These are phyloP conservation scores for Tachystola acroxantha DNA, from an alignment of 2,888 invertebrate species.

Conservation along the genomic window DNA sequence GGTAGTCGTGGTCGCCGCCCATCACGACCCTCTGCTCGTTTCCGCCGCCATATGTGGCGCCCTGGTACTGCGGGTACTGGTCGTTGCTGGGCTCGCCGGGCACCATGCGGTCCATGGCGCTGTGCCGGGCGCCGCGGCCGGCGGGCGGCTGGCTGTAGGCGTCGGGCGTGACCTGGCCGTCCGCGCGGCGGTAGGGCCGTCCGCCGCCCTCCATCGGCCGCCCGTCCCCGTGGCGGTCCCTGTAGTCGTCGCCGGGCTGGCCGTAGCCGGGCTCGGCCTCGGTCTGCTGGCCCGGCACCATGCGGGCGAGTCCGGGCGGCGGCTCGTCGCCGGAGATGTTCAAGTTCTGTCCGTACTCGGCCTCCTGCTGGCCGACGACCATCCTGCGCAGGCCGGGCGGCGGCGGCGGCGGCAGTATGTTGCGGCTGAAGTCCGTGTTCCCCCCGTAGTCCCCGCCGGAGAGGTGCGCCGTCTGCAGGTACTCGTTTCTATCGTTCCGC, in stretches of 20 bases:
- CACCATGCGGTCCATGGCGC: slow-evolving; percentile 79
- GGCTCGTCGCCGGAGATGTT: slow-evolving; percentile 66
- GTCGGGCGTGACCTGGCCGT: slow-evolving; percentile 59
- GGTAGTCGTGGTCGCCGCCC: slow-evolving; percentile 70
- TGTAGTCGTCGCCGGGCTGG: slow-evolving; percentile 53
- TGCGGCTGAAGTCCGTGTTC: slow-evolving; percentile 59
- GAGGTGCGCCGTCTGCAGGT: slow-evolving; percentile 86
- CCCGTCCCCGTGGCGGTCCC: slow-evolving; percentile 66
- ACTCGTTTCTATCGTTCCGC: slow-evolving; percentile 85
- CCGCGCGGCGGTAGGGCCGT: slow-evolving; percentile 61
- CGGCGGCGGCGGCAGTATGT: slow-evolving; percentile 73
- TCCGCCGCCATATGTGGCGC: slow-evolving; percentile 50
- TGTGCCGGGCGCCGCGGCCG: slow-evolving; percentile 54
- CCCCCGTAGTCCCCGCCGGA: slow-evolving; percentile 76
- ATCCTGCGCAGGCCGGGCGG: slow-evolving; percentile 80
- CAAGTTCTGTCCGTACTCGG: slow-evolving; percentile 57
- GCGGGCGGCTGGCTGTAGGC: slow-evolving; percentile 44
- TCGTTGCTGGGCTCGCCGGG: slow-evolving; percentile 79
- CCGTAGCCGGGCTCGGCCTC: slow-evolving; percentile 53
- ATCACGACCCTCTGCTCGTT: slow-evolving; percentile 75
- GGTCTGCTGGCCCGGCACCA: slow-evolving; percentile 73
- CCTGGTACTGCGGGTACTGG: slow-evolving; percentile 55
- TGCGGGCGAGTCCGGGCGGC: slow-evolving; percentile 70
- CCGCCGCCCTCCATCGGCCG: slow-evolving; percentile 49
- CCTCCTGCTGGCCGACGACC: slow-evolving; percentile 82